Conservation (phyloP, 2,888 invertebrate genomes). For the Anoplius nigerrimus region DNA sequence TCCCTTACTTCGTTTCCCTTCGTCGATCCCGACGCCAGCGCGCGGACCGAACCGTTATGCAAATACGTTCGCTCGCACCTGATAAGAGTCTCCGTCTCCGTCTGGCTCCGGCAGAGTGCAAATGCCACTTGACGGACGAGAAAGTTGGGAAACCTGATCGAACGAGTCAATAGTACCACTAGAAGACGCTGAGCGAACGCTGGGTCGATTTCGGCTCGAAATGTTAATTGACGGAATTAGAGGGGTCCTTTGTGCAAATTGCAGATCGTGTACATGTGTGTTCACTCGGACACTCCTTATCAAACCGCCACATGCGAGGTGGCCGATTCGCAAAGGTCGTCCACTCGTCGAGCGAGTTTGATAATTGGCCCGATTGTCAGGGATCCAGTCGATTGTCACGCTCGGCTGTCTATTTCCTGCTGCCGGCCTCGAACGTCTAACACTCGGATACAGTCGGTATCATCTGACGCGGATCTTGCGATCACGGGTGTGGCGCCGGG, state of each 20-base stretch:
- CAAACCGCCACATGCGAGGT: no score
- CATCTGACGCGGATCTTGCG: neutral
- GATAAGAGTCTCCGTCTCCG: neutral
- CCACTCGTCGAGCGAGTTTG: neutral
- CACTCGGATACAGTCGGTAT: neutral
- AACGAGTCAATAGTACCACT: neutral
- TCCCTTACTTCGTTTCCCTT: neutral
- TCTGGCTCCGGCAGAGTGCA: constrained; percentile 11
- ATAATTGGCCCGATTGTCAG: neutral
- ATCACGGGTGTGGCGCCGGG: constrained; percentile 15
- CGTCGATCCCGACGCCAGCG: constrained; percentile 3
- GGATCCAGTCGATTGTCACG: neutral
- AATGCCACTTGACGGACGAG: constrained; percentile 43
- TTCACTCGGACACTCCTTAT: no score
- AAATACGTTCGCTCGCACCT: neutral
- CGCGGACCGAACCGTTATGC: constrained; percentile 33
- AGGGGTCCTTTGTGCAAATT: no score
- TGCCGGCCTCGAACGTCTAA: neutral
- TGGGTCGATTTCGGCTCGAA: no score
- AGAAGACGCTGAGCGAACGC: neutral
- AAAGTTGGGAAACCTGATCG: neutral
- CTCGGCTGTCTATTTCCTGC: neutral
- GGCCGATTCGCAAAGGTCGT: neutral
- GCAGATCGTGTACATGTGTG: no score
- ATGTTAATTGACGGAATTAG: no score